Evolutionary conservation across 2,797 vertebrate species (phyloP), one percentile per base, ranked within the genome.

Genomic region (Sebastolobus altivelis): DNA sequence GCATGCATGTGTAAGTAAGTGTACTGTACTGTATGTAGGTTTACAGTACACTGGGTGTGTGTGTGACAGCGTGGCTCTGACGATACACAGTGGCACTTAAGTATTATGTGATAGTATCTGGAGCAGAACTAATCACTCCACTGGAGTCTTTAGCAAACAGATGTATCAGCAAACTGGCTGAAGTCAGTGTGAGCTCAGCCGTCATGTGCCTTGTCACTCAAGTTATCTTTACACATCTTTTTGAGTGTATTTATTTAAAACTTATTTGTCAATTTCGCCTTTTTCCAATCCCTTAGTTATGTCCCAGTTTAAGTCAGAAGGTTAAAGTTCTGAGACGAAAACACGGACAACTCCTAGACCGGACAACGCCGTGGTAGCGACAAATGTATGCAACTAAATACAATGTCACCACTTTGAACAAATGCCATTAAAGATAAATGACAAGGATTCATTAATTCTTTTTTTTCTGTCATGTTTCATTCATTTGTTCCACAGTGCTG

Each of bases 101-200:
- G 78, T 82, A 85, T 88, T 84, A 84, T 87, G 84, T 62, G 80
- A 62, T n/a, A 31, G 77, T 77, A 92, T 92, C 70, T 93, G 79
- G 92, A 92, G 91, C 90, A 89, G 91, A 92, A 93, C 83, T 93
- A 93, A 93, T 92, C 56, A 62, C 76, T 81, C 79, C 72, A 66
- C 59, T 65, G 31, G 67, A 82, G 78, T 85, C 82, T 86, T 84
- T 40, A 72, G 37, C 77, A 54, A 82, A 84, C 82, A 84, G 43
- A 84, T 71, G 61, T 60, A 75, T 69, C 69, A 54, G 76, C 46
- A 87, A 86, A 74, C 38, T 8, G 65, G 56, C 58, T 71, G 37
- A 37, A 77, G 29, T 80, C 40, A 62, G 35, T 4, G 65, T 31
- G 54, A 65, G 55, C 37, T 79, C 61, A 49, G 63, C 74, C 73